A percentile compares a stretch with the other conserved stretches of the same genome.
Conservation (phyloP, 2,113 vertebrate genomes). For the Orycteropus afer region DNA sequence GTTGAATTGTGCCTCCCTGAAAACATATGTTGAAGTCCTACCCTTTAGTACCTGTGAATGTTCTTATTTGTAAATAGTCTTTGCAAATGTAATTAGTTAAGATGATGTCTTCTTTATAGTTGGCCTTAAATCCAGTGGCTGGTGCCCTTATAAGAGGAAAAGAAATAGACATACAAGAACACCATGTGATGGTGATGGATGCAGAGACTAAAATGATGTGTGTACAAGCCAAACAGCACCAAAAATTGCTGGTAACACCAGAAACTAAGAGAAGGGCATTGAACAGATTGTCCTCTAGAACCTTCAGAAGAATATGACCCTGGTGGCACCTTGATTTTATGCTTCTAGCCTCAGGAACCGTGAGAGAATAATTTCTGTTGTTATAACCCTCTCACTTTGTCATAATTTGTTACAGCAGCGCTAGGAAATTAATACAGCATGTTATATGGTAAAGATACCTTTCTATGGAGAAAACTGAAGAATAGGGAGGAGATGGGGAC, state of each 20-base stretch:
- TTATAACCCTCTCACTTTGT: neutral
- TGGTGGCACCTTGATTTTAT: neutral
- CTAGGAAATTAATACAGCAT: neutral
- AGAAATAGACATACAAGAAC: neutral
- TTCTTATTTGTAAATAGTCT: neutral
- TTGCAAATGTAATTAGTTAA: neutral
- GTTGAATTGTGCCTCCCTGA: neutral
- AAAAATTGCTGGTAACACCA: neutral
- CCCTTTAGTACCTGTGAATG: neutral
- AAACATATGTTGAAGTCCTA: neutral
- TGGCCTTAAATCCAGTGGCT: neutral
- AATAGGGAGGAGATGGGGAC: no score
- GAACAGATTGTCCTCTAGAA: neutral
- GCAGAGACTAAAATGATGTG: neutral
- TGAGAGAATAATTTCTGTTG: neutral
- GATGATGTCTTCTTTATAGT: neutral
- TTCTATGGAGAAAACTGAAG: neutral
- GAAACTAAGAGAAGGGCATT: neutral
- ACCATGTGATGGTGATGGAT: neutral
- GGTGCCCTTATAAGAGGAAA: neutral
- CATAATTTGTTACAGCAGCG: neutral
- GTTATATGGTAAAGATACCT: neutral
- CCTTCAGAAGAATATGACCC: neutral
- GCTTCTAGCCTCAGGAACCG: neutral
- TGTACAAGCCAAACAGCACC: neutral